Base-by-base conservation (phyloP, 1,140 invertebrate genomes). In the Magallana ariakensis region DNA sequence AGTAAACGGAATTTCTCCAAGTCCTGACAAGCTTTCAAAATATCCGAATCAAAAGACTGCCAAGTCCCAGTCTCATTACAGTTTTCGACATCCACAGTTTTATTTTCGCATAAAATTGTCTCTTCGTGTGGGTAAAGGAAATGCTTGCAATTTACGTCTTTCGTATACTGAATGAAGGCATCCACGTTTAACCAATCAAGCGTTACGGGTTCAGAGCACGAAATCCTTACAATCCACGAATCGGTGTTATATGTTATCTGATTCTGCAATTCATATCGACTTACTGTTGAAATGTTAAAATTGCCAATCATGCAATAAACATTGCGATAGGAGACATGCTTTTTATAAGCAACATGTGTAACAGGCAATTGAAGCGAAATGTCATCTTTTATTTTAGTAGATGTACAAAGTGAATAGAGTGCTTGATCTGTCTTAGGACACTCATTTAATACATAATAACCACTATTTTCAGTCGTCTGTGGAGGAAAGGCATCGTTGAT, bases 51-150 rank as follows among this genome's bases (percentile, higher is more conserved):
- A 60, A n/a, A 60, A n/a, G 13, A 60, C 9, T 16, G 5, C 58
- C 58, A 60, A 13, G 58, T 60, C n/a, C 58, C 58, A 60, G 58
- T 60, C n/a, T 60, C 15, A n/a, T 60, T 60, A n/a, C 58, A 60
- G 15, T 60, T n/a, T 60, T 60, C n/a, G 0, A 60, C n/a, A n/a
- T 60, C 58, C n/a, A 60, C 58, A 16, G 15, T n/a, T 13, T 60
- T 60, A 16, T 60, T 13, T 13, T 60, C 58, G n/a, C 58, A 60
- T 13, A 60, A 6, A 13, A 6, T 60, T 16, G 58, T 13, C 6
- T 60, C 58, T 0, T 13, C 11, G n/a, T 60, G 58, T 13, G 58
- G 58, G n/a, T n/a, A n/a, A n/a, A 60, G 58, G 15, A 11, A 16
- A 15, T 60, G 58, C 33, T 13, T 60, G 13, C 58, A 60, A 11